Percentiles rank a stretch among this genome's conserved stretches.
These are phyloP conservation scores for Drosophila pseudotalamancana DNA, from an alignment of 2,888 invertebrate genomes.

Conservation along the genomic window DNA sequence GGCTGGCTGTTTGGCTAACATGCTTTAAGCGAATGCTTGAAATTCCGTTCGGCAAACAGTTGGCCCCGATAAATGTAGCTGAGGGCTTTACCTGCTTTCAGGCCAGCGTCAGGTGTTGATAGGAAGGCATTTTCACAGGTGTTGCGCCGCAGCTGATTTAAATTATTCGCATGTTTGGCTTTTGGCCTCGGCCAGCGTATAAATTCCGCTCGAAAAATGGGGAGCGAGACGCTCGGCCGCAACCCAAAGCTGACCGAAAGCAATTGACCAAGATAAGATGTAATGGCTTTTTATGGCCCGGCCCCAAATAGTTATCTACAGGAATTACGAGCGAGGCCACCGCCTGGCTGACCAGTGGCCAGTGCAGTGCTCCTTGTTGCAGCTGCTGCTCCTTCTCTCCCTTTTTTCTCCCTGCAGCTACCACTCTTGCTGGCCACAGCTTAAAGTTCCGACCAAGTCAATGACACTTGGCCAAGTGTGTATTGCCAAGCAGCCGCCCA, in stretches of 20 bases:
- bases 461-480: slow-evolving; percentile 62
- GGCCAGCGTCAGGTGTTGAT: slow-evolving; percentile 28
- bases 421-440: slow-evolving; percentile 36
- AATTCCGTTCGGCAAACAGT: slow-evolving; percentile 53
- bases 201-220: slow-evolving; percentile 47
- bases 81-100: neutral
- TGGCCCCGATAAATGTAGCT: slow-evolving; percentile 14
- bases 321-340: slow-evolving; percentile 52
- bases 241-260: slow-evolving; percentile 54
- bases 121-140: slow-evolving; percentile 65
- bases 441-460: slow-evolving; percentile 52
- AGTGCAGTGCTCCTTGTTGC: neutral
- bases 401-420: too few relatives aligned
- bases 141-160: slow-evolving; percentile 66
- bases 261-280: slow-evolving; percentile 75
- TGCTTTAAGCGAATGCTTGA: slow-evolving; percentile 49
- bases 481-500: slow-evolving; percentile 37
- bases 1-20: slow-evolving; percentile 22
- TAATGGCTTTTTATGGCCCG: slow-evolving; percentile 66
- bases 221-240: neutral
- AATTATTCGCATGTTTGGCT: slow-evolving; percentile 71
- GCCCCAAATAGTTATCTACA: slow-evolving; percentile 60
- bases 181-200: slow-evolving; percentile 50
- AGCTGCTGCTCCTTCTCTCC: slow-evolving; percentile 7
- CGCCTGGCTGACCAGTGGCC: slow-evolving; percentile 13